These are phyloP conservation scores for Napeogenes sylphis DNA, from an alignment of 2,888 invertebrate species.

Conservation along the genomic window DNA sequence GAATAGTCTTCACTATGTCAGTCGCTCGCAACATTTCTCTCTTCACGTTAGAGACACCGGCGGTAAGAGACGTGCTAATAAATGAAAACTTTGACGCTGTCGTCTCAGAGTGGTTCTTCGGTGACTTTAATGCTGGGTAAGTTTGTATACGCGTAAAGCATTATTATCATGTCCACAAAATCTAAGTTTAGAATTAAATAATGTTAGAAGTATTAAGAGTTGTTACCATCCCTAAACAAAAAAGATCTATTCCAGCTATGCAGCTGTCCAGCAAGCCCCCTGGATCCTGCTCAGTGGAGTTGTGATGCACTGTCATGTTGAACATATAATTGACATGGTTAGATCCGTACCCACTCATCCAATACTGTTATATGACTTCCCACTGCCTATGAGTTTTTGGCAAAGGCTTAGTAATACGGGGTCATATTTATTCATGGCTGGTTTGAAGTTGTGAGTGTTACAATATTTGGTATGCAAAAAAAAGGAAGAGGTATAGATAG, in stretches of 20 bases:
- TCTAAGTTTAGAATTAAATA: too few species aligned
- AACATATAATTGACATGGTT: conserved; percentile 48
- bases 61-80: conserved; percentile 32
- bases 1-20: conserved; percentile 31
- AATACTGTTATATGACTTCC: conserved; percentile 37
- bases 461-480: not conserved
- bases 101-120: conserved; percentile 51
- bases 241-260: conserved; percentile 37
- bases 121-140: conserved; percentile 46
- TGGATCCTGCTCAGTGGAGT: conserved; percentile 52
- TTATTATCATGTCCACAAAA: too few species aligned
- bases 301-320: conserved; percentile 39
- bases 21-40: conserved; percentile 42
- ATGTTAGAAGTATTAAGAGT: too few species aligned
- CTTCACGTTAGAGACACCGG: conserved; percentile 27
- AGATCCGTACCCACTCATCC: conserved; percentile 44
- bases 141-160: too few species aligned
- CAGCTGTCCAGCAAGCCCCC: conserved; percentile 50
- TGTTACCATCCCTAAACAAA: too few species aligned
- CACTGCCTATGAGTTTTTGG: conserved; percentile 47
- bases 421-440: conserved; percentile 12
- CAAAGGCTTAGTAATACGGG: conserved; percentile 41
- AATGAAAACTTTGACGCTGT: conserved; percentile 51
- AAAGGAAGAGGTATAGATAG: not conserved
- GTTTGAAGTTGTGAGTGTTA: conserved; percentile 11